phyloP scores from a whole-genome alignment of 2,888 invertebrate species.

The Caenorhabditis doughertyi region DNA sequence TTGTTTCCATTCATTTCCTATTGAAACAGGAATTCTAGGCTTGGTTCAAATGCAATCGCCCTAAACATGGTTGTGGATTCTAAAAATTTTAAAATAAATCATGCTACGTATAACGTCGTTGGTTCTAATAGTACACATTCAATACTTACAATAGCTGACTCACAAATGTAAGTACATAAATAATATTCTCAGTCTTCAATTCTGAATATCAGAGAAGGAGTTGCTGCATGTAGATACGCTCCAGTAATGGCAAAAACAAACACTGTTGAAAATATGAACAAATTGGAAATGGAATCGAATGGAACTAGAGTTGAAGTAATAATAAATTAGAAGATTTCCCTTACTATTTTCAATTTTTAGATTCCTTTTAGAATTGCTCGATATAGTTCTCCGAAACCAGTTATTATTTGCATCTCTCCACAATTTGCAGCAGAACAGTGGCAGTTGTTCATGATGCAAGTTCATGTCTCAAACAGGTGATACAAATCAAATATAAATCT shows the following conservation, averaged over 20 bases:
- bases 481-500: background rate
- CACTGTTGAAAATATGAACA: conserved; percentile 21
- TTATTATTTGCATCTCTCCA: conserved; percentile 66
- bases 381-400: conserved; percentile 31
- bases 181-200: background rate
- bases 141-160: background rate
- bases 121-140: conserved; percentile 12
- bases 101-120: conserved; percentile 1
- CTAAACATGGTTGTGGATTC: conserved; percentile 36
- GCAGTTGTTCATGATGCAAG: conserved; percentile 66
- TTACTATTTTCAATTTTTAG: conserved; percentile 14
- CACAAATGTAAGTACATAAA: conserved; percentile 12
- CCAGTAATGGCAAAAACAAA: conserved; percentile 21
- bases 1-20: too few species aligned
- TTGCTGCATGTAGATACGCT: conserved; percentile 28
- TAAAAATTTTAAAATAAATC: background rate
- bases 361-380: conserved; percentile 58
- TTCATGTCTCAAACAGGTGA: conserved; percentile 61
- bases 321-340: too few species aligned
- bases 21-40: too few species aligned
- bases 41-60: conserved; percentile 43
- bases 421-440: conserved; percentile 69
- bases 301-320: conserved; percentile 31
- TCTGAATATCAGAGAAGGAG: conserved; percentile 30
- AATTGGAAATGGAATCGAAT: conserved; percentile 31